Percentiles rank a stretch among this genome's conserved stretches.
These are phyloP conservation scores for Acanthornis magna DNA, from an alignment of 2,797 vertebrate genomes.

Conservation along the genomic window DNA sequence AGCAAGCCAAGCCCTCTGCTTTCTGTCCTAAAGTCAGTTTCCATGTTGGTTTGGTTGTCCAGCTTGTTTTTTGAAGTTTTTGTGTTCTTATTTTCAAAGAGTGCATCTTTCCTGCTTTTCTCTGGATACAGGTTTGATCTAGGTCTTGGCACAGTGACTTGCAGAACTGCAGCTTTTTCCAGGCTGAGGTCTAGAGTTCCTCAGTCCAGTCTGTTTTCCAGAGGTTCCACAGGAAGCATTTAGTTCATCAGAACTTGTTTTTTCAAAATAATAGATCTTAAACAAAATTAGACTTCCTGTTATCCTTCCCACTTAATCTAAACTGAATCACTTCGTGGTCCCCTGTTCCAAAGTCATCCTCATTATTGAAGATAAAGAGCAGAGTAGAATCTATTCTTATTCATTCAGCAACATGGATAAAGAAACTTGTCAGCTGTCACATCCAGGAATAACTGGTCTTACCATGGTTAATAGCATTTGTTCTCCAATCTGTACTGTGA, in stretches of 20 bases:
- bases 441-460: constrained; percentile 13
- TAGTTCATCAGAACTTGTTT: background rate
- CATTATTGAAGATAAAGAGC: constrained; percentile 1
- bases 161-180: background rate
- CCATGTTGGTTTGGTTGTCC: accelerated
- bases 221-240: background rate
- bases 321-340: background rate
- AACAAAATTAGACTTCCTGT: background rate
- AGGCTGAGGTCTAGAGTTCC: background rate
- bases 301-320: background rate
- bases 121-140: background rate
- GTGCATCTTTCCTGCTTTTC: background rate
- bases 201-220: background rate
- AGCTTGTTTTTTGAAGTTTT: background rate
- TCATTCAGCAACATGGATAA: background rate
- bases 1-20: background rate
- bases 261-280: background rate
- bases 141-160: background rate
- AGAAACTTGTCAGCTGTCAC: constrained; percentile 9
- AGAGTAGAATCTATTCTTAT: background rate
- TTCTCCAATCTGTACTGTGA: background rate
- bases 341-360: background rate
- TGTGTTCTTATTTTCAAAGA: background rate
- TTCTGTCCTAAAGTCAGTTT: background rate
- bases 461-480: background rate